Conservation (phyloP, 2,888 invertebrate species). For the Nephrocerus scutellatus region DNA sequence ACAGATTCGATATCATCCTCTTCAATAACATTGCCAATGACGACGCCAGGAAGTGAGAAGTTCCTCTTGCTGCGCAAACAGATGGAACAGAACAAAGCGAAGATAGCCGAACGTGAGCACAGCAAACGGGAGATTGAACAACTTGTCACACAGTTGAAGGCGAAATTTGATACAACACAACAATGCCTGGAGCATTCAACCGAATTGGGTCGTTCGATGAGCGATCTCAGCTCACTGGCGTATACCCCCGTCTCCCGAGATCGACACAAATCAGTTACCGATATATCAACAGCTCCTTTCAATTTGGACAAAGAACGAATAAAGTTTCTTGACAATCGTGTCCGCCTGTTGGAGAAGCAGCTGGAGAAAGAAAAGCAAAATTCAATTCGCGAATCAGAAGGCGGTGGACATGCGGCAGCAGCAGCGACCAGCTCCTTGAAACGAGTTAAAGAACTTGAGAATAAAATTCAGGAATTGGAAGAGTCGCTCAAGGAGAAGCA, state of each 20-base stretch:
- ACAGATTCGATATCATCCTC: not conserved
- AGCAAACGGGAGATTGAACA: slow-evolving; percentile 52
- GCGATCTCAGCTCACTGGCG: slow-evolving; percentile 36
- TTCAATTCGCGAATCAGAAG: too few relatives aligned
- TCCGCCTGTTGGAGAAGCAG: slow-evolving; percentile 40
- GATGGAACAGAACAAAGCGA: slow-evolving; percentile 52
- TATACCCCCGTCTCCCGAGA: slow-evolving; percentile 28
- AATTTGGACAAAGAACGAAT: slow-evolving; percentile 38
- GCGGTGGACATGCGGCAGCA: too few relatives aligned
- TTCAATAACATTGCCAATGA: slow-evolving; percentile 18
- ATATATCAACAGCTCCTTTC: slow-evolving; percentile 34
- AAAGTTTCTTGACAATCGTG: slow-evolving; percentile 42
- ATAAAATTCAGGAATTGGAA: slow-evolving; percentile 66
- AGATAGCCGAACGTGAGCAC: slow-evolving; percentile 51
- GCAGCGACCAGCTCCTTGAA: too few relatives aligned
- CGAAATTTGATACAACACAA: slow-evolving; percentile 52
- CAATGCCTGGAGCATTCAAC: slow-evolving; percentile 35
- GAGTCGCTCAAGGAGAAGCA: slow-evolving; percentile 68
- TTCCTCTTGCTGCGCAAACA: slow-evolving; percentile 51
- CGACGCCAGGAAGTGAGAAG: slow-evolving; percentile 50
- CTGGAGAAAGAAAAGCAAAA: slow-evolving; percentile 38
- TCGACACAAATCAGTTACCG: slow-evolving; percentile 40
- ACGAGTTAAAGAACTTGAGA: slow-evolving; percentile 23
- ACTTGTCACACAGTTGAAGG: slow-evolving; percentile 51
- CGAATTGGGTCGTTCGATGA: slow-evolving; percentile 45